Percentiles rank a stretch among this genome's conserved stretches.
Evolutionary conservation across 35 echinoderm and acorn worm genomes (phyloP).

Genomic region (Chiridota heheva): DNA sequence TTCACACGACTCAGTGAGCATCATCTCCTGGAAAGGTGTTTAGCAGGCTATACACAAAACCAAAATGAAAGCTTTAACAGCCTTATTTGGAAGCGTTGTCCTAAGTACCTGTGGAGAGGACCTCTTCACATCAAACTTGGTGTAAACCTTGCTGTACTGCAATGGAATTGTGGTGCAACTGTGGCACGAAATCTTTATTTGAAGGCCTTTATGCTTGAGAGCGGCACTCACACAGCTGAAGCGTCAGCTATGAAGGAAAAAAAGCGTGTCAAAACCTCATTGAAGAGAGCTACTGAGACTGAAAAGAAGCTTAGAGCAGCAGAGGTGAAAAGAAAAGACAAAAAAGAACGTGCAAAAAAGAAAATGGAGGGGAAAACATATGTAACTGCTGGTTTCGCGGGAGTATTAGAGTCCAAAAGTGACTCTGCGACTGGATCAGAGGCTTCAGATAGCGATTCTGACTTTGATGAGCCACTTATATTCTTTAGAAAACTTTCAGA

Average conservation of each 20-base stretch:
- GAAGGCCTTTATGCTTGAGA: background rate
- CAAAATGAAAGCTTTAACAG: slow-evolving; percentile 3
- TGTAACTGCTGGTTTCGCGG: too few relatives aligned
- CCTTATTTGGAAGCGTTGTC: slow-evolving; percentile 11
- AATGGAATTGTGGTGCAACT: slow-evolving; percentile 14
- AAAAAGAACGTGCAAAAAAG: too few relatives aligned
- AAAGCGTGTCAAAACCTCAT: background rate
- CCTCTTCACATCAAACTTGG: background rate
- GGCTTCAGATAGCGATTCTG: too few relatives aligned
- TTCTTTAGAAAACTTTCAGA: too few relatives aligned
- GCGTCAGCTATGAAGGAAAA: background rate
- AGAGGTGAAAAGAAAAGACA: slow-evolving; percentile 8
- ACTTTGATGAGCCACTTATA: too few relatives aligned
- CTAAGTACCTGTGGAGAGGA: slow-evolving; percentile 26
- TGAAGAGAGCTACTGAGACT: background rate
- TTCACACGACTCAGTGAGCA: slow-evolving; percentile 4
- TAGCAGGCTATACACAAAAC: slow-evolving; percentile 10
- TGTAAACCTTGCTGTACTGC: slow-evolving; percentile 15
- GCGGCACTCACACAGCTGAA: background rate
- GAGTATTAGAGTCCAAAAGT: too few relatives aligned
- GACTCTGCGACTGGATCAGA: too few relatives aligned
- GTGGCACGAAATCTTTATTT: background rate
- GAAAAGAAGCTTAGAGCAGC: slow-evolving; percentile 23
- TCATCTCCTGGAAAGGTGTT: background rate
- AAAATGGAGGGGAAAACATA: too few relatives aligned